phyloP scores from a whole-genome alignment of 2,888 invertebrate species.

The Horisme vitalbata region DNA sequence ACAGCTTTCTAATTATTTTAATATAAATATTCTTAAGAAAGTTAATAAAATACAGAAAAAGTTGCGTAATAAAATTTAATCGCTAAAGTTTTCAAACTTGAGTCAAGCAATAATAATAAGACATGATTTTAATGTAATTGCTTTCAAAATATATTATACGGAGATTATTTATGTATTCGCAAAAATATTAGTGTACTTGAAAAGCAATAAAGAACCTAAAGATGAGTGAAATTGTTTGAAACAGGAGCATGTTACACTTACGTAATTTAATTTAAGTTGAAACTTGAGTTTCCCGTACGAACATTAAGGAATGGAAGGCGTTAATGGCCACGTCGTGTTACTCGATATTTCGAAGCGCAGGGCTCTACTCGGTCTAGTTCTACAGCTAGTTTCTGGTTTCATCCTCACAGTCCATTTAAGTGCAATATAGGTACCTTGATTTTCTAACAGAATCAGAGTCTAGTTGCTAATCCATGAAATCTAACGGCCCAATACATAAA shows the following conservation, averaged over 20 bases:
- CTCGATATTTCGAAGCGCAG: slow-evolving; percentile 52
- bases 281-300: slow-evolving; percentile 36
- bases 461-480: too few relatives aligned
- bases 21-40: too few relatives aligned
- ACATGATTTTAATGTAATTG: too few relatives aligned
- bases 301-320: slow-evolving; percentile 44
- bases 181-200: neutral
- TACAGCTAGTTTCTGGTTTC: slow-evolving; percentile 38
- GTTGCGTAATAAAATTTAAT: too few relatives aligned
- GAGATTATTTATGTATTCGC: too few relatives aligned
- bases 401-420: slow-evolving; percentile 16
- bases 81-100: too few relatives aligned
- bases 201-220: neutral
- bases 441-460: neutral
- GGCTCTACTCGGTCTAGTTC: slow-evolving; percentile 41
- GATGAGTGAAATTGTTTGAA: slow-evolving; percentile 7
- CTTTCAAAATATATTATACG: too few relatives aligned
- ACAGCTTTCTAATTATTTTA: too few relatives aligned
- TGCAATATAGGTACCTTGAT: slow-evolving; percentile 9
- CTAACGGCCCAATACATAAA: too few relatives aligned
- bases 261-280: slow-evolving; percentile 34
- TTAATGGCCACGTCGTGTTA: slow-evolving; percentile 58
- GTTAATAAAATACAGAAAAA: too few relatives aligned
- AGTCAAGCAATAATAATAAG: too few relatives aligned
- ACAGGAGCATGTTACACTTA: slow-evolving; percentile 26